Percentiles rank a stretch among this genome's conserved stretches.
Conservation (phyloP, 2,113 vertebrate genomes). For the Coreoperca whiteheadi region DNA sequence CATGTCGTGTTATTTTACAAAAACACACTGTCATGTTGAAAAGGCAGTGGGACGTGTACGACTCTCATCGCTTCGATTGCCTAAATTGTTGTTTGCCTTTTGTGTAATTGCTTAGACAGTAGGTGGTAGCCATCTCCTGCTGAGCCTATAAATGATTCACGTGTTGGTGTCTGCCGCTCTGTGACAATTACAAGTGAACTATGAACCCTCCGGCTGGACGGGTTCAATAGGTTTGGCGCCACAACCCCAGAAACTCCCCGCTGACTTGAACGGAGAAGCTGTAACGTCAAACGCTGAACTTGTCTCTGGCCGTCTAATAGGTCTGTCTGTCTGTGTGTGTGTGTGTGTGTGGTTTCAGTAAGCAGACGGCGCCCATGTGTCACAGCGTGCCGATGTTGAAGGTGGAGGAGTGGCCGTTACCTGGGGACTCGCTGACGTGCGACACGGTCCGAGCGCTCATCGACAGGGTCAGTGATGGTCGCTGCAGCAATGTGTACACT, state of each 20-base stretch:
- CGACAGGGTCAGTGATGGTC: conserved; percentile 88
- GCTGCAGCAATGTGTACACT: background rate
- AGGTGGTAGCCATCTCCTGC: conserved; percentile 30
- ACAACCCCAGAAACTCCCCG: background rate
- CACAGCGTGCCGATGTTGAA: conserved; percentile 88
- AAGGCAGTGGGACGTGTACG: background rate
- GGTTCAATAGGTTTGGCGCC: conserved; percentile 5
- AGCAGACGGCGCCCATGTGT: conserved; percentile 84
- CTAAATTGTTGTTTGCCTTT: conserved; percentile 29
- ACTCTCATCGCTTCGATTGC: background rate
- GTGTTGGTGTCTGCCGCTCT: conserved; percentile 42
- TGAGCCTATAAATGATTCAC: conserved; percentile 51
- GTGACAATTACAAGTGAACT: conserved; percentile 49
- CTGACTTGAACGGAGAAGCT: background rate
- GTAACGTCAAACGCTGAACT: background rate
- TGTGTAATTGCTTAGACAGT: conserved; percentile 47
- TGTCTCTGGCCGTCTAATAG: background rate
- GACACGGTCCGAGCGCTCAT: conserved; percentile 89
- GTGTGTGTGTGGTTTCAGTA: conserved; percentile 70
- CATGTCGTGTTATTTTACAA: background rate
- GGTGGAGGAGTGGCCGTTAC: conserved; percentile 94
- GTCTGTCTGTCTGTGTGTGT: background rate
- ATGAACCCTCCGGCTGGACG: conserved; percentile 40
- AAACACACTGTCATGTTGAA: background rate
- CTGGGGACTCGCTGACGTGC: conserved; percentile 88